Evolutionary conservation across 2,888 invertebrate species (phyloP), one percentile per base, ranked within the genome.

Genomic region (Pyrocoelia pectoralis): DNA sequence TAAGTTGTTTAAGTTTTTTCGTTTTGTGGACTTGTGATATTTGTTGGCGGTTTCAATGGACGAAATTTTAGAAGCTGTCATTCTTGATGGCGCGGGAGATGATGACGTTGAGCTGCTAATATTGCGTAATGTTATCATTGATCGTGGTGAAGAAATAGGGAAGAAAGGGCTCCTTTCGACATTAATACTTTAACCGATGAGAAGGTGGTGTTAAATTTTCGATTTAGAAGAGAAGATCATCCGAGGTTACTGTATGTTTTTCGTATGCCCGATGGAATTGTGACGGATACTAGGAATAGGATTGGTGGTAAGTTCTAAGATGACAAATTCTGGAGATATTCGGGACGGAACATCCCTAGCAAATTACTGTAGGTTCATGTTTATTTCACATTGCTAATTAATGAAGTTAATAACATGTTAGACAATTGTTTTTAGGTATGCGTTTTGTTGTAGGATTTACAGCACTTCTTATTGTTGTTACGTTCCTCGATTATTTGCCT

Each of bases 191-290:
- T 49, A 15, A 19, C 49, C 12, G 18, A 49, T 17, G 18, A 10
- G 10, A 17, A 49, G 15, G 24, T 49, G 18, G n/a, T 19, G n/a
- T 12, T 49, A 19, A 49, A 49, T 19, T 49, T 49, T 49, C 49
- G 49, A 12, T 49, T 49, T 49, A 12, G 12, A 49, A 18, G 49
- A 49, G 49, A 17, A 19, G 49, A 49, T 12, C 49, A 15, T 24
- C 49, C 49, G 6, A 49, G 49, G 19, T 24, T 49, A 19, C 12
- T 49, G 2, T n/a, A 17, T 19, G 49, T 24, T 24, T 19, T 49
- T 12, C 18, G 12, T 19, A 19, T n/a, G 1, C 49, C 49, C 19
- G 10, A 49, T 49, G 18, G 15, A 19, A 49, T 49, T 19, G 19
- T 18, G 24, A 49, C 18, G 6, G 49, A 49, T 19, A 49, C 18